Base-by-base conservation (phyloP, 2,888 invertebrate genomes). In the Opisthograptis luteolata region DNA sequence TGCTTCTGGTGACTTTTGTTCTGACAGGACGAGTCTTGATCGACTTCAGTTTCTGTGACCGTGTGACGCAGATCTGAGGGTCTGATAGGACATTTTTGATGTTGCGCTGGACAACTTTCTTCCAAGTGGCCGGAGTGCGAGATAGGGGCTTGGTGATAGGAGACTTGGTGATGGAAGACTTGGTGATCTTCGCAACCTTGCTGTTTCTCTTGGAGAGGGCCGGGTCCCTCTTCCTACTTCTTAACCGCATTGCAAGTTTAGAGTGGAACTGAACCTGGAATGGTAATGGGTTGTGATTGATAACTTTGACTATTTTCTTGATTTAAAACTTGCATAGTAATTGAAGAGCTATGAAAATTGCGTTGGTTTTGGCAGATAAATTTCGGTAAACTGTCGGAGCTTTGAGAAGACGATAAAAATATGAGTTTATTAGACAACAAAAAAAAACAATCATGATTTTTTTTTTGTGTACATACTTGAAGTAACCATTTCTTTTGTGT, bases 191-290 rank as follows among this genome's bases (percentile, higher is more conserved):
- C 0, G 80, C 71, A 3, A 83, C 73, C 65, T 73, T 81, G 39
- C 76, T 64, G 59, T 76, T 81, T 66, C 81, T 82, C 66, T 75
- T 80, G 70, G 86, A 84, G 82, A 92, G 86, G 76, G 91, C 89
- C 64, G 92, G 91, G 84, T 92, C 92, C 74, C 92, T 91, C 74
- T 93, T 93, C 68, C 93, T 93, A 80, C 94, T 94, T 81, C 94
- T 92, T 77, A 94, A 85, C 92, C 94, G 94, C 94, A 94, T 94
- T 60, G 87, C 89, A 89, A 79, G 68, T 71, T 70, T 63, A 76
- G 69, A 64, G 47, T 60, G 46, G 45, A 57, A 70, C 76, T 77
- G 67, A 76, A 81, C 84, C 88, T 88, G 75, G 1, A 76, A 73
- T n/a, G n/a, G n/a, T n/a, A n/a, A n/a, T n/a, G n/a, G n/a, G n/a